phyloP scores from a whole-genome alignment of 2,888 invertebrate species.

The Drosophila prostipennis region DNA sequence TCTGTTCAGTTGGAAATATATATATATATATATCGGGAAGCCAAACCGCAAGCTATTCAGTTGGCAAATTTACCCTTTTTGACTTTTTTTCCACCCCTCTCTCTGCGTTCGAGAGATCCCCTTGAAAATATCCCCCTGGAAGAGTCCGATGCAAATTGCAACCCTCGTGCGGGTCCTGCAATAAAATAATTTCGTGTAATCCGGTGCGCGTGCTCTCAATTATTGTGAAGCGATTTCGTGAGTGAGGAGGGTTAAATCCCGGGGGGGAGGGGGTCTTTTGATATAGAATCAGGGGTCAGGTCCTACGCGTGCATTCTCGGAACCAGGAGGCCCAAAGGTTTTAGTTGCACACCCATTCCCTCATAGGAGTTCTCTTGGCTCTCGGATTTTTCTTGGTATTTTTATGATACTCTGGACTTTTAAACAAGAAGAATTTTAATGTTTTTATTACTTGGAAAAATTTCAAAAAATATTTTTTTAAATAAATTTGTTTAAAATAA shows the following conservation, averaged over 20 bases:
- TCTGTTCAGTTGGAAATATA: conserved; percentile 1
- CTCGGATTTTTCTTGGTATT: too few relatives aligned
- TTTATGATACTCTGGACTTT: too few relatives aligned
- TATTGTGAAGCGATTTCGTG: conserved; percentile 61
- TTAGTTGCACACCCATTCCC: not conserved
- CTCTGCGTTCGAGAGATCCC: too few relatives aligned
- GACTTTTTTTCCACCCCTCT: conserved; percentile 44
- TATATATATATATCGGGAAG: not conserved
- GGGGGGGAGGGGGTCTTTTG: not conserved
- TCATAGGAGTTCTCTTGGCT: not conserved
- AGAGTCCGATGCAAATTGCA: conserved; percentile 6
- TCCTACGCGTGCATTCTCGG: conserved; percentile 1
- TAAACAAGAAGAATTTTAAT: too few relatives aligned
- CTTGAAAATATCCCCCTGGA: not conserved
- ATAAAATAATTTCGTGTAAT: conserved; percentile 70
- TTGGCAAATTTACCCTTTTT: conserved; percentile 31
- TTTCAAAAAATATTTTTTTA: too few relatives aligned
- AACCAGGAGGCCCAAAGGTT: not conserved
- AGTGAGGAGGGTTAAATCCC: conserved; percentile 5
- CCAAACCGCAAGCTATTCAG: conserved; percentile 12
- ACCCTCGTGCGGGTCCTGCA: conserved; percentile 34
- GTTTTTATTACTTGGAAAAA: too few relatives aligned
- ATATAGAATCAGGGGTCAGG: not conserved
- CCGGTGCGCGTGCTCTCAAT: conserved; percentile 74
- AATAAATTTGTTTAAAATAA: too few relatives aligned